A percentile compares a stretch with the other conserved stretches of the same genome.
Evolutionary conservation across 2,797 vertebrate genomes (phyloP).

Genomic region (Emydoidea blandingii): DNA sequence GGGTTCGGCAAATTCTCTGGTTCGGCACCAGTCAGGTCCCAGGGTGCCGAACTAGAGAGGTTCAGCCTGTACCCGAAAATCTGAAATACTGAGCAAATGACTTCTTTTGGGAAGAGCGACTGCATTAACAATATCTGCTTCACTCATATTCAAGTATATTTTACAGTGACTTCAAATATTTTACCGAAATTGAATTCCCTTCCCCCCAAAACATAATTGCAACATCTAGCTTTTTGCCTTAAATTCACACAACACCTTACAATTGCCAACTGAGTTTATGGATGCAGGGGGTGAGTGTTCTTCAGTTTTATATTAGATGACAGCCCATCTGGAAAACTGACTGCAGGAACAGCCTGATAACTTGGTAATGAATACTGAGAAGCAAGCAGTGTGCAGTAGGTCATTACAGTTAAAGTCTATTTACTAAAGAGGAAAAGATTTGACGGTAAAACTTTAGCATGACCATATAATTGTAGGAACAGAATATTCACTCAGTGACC

Average conservation of each 20-base stretch:
- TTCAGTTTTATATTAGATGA: not conserved
- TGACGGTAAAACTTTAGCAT: constrained; percentile 29
- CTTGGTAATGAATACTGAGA: not conserved
- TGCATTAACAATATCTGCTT: not conserved
- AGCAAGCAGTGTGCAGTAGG: not conserved
- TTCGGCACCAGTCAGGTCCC: no score
- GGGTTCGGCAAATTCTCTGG: no score
- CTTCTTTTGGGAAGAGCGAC: constrained; percentile 26
- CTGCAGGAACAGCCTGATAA: not conserved
- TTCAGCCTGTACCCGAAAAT: not conserved
- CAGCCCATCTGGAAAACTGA: not conserved
- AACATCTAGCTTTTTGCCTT: not conserved
- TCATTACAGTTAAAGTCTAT: not conserved
- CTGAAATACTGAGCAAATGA: constrained; percentile 31
- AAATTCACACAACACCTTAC: not conserved
- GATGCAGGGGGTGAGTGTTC: not conserved
- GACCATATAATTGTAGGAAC: not conserved
- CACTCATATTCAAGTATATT: constrained; percentile 5
- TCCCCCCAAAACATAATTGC: not conserved
- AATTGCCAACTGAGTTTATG: not conserved
- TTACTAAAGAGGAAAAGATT: constrained; percentile 10
- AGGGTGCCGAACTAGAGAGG: no score
- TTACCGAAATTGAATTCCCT: not conserved
- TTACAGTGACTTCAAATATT: not conserved
- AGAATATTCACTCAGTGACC: not conserved